These are phyloP conservation scores for Nephila pilipes DNA, from an alignment of 1,140 invertebrate species.

Conservation along the genomic window DNA sequence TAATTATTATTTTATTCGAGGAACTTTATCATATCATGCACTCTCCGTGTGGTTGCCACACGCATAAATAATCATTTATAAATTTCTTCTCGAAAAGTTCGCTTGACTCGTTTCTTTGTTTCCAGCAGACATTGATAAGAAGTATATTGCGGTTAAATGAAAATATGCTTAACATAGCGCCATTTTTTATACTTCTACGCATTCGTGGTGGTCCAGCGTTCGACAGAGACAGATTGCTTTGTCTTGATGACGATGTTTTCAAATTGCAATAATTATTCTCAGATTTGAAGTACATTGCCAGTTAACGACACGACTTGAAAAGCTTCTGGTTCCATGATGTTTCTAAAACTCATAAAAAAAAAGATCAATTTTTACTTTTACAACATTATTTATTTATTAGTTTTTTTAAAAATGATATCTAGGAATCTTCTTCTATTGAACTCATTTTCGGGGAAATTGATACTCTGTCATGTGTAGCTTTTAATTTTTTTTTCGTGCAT, in stretches of 20 bases:
- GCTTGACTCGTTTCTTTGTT: not conserved
- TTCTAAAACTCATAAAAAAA: not conserved
- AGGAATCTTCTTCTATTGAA: not conserved
- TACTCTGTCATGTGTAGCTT: slow-evolving; percentile 11
- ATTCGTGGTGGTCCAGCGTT: not conserved
- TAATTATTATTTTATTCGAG: too few species aligned
- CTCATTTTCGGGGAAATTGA: slow-evolving; percentile 7
- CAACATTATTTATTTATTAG: not conserved
- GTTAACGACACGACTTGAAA: not conserved
- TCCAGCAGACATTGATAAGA: not conserved
- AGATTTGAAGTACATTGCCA: not conserved
- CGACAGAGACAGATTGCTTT: not conserved
- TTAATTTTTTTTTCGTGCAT: not conserved
- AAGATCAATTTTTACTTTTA: not conserved
- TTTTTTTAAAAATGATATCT: not conserved
- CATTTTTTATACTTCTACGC: not conserved
- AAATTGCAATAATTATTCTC: slow-evolving; percentile 17
- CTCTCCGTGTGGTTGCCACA: not conserved
- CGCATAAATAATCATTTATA: slow-evolving; percentile 4
- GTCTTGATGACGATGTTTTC: not conserved
- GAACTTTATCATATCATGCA: not conserved
- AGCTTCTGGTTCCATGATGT: not conserved
- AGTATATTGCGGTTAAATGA: not conserved
- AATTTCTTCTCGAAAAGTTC: not conserved
- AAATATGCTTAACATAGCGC: not conserved